phyloP scores from a whole-genome alignment of 2,888 invertebrate genomes.

The Drosophila meridionalis region DNA sequence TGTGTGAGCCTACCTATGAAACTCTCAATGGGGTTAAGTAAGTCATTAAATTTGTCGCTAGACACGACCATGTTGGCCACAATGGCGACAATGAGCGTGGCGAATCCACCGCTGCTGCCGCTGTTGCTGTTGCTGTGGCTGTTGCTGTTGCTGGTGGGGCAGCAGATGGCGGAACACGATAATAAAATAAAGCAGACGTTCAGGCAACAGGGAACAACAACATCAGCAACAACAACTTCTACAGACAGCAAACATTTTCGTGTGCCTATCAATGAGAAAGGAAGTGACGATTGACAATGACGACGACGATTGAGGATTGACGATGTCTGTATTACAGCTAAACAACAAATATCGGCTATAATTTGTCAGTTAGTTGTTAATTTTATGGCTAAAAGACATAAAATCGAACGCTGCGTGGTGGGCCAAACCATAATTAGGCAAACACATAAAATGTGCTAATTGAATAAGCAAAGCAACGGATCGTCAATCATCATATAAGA shows the following conservation, averaged over 20 bases:
- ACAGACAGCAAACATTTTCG: slow-evolving; percentile 23
- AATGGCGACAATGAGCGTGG: slow-evolving; percentile 67
- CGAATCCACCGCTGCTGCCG: slow-evolving; percentile 33
- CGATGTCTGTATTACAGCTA: slow-evolving; percentile 41
- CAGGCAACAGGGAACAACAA: slow-evolving; percentile 40
- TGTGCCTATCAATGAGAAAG: slow-evolving; percentile 52
- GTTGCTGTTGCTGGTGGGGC: slow-evolving; percentile 31
- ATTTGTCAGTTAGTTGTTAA: slow-evolving; percentile 43
- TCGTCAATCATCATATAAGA: slow-evolving; percentile 58
- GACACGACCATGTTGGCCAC: slow-evolving; percentile 79
- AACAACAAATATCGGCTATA: slow-evolving; percentile 30
- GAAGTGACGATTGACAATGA: slow-evolving; percentile 61
- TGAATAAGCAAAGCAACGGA: slow-evolving; percentile 72
- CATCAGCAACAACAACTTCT: slow-evolving; percentile 9
- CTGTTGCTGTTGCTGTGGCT: slow-evolving; percentile 22
- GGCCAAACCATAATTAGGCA: slow-evolving; percentile 58
- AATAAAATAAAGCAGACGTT: slow-evolving; percentile 71
- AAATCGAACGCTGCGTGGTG: slow-evolving; percentile 62
- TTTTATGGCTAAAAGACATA: slow-evolving; percentile 70
- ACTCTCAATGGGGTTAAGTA: slow-evolving; percentile 77
- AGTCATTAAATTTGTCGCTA: slow-evolving; percentile 84
- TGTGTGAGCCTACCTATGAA: slow-evolving; percentile 36
- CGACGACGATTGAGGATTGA: slow-evolving; percentile 21
- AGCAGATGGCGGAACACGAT: slow-evolving; percentile 72
- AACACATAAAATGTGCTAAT: slow-evolving; percentile 81